Evolutionary conservation across 2,113 vertebrate genomes (phyloP), one percentile per base, ranked within the genome.

Genomic region (Sinocyclocheilus anshuiensis): DNA sequence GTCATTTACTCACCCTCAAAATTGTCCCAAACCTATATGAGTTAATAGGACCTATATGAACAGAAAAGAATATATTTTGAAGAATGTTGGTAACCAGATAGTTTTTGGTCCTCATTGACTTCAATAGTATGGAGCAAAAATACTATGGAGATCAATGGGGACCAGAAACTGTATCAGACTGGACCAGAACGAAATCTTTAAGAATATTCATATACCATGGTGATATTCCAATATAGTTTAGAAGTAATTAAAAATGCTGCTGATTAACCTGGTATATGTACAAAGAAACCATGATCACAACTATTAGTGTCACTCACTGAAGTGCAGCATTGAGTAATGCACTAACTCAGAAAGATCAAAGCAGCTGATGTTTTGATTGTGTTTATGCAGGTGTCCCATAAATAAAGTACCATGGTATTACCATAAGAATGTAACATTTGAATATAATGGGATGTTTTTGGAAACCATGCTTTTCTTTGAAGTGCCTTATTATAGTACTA

Each of bases 271-370:
- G 48, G 20, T 59, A 0, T 29, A 18, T 53, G 39, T 26, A 3
- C 6, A 42, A 42, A 42, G 42, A 8, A 9, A 42, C 42, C 42
- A 42, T 8, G 42, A 42, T 42, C 6, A 39, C 39, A 39, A 39
- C 42, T 42, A 16, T 50, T 29, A 77, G 24, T 77, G 75, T 18
- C 24, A 26, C 29, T 53, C 13, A 18, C 75, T 77, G 71, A 72
- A 71, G 67, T 29, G 0, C 16, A 16, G 3, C 11, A 5, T 2
- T 26, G 8, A 26, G 63, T 33, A 33, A 13, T 69, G n/a, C 1
- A 55, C 76, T 18, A 48, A 16, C 57, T 63, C 57, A 10, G 36
- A 33, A 12, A 33, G 79, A 81, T 81, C 80, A 69, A 81, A 81
- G 80, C 59, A 18, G 22, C 80, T 59, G 20, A 63, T 80, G 22